Conservation (phyloP, 2,113 vertebrate species). For the Coturnix japonica region DNA sequence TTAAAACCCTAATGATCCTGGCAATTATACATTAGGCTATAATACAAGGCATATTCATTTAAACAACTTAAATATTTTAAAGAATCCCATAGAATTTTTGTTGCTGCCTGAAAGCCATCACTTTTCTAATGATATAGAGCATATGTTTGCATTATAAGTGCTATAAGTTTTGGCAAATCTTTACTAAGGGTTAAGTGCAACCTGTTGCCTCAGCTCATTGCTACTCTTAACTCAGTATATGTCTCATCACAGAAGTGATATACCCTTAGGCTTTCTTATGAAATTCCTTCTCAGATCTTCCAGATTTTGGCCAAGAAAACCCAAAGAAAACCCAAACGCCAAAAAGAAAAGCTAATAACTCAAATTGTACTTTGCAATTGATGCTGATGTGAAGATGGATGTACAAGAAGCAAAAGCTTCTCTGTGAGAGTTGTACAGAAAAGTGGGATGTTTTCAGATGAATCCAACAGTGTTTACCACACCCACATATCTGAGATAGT, state of each 20-base stretch:
- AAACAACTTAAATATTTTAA: slow-evolving; percentile 11
- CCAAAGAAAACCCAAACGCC: not conserved
- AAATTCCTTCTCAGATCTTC: not conserved
- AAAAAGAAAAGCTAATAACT: not conserved
- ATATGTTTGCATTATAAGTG: not conserved
- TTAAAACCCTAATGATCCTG: not conserved
- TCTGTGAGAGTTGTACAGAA: not conserved
- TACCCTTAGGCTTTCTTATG: not conserved
- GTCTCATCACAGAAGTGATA: not conserved
- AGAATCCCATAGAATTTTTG: not conserved
- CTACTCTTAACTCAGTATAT: not conserved
- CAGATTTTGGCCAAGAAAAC: not conserved
- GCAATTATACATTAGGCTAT: not conserved
- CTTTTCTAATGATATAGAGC: not conserved
- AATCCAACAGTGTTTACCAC: not conserved
- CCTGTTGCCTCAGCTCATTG: not conserved
- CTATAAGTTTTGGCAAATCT: not conserved
- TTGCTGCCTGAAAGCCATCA: not conserved
- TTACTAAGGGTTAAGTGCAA: not conserved
- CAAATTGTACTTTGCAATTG: not conserved
- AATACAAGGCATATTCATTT: not conserved
- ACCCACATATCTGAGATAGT: not conserved
- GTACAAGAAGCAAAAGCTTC: not conserved
- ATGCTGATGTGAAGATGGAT: not conserved
- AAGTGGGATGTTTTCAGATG: not conserved